Evolutionary conservation across 2,888 invertebrate genomes (phyloP), one percentile per base, ranked within the genome.

Genomic region (Tiphia femorata): DNA sequence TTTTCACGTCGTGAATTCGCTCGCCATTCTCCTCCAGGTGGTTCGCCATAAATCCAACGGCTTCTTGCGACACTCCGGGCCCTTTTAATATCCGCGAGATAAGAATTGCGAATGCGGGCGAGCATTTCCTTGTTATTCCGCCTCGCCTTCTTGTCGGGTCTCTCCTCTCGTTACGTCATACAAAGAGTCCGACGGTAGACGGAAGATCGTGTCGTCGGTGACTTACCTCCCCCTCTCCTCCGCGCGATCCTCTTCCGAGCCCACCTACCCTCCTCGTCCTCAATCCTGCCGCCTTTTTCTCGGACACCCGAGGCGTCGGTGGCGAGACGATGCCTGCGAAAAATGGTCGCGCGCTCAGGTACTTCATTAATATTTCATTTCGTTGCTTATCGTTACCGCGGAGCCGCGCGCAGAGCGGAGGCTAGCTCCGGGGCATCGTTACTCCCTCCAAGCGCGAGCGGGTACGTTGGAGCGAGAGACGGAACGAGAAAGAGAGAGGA

Each of bases 301-400:
- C 58, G 55, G 70, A 55, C 70, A 67, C 67, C 67, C 52, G 65
- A 49, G 68, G 68, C 71, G 64, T 59, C 54, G 67, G 55, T 58
- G 67, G 70, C 64, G 71, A 70, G 67, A 72, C 68, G 67, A 72
- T 66, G 70, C 38, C 52, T 66, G 70, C 70, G 72, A 71, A 71
- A 71, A 72, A 72, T 72, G 61, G 62, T 70, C 71, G 70, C 62
- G 70, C 61, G 71, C 58, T 55, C 67, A 59, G 69, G 69, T 75
- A 72, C 76, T 82, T 83, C 80, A 81, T 83, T 82, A 82, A 83
- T 83, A 83, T 83, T 82, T 83, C 82, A 83, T 82, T 83, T 80
- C 77, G 80, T 80, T 78, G 81, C 82, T 81, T 82, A 82, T 82
- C 81, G 81, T 81, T 81, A 76, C 77, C 78, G 74, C 76, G 69